Percentiles rank a stretch among this genome's conserved stretches.
phyloP scores from a whole-genome alignment of 2,113 vertebrate genomes.

The Micronycteris hirsuta region DNA sequence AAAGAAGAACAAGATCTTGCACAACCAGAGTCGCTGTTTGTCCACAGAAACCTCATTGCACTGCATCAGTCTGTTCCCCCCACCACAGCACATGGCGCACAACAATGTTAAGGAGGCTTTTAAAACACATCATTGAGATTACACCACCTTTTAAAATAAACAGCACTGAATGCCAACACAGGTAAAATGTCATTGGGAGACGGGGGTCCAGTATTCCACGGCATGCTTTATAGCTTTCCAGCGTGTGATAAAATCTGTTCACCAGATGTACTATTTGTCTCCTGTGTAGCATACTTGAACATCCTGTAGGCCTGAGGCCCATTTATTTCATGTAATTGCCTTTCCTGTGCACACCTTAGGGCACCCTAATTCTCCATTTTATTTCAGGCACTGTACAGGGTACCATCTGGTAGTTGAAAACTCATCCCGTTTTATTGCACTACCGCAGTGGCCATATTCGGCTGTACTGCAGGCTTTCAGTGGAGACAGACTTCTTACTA shows the following conservation, averaged over 20 bases:
- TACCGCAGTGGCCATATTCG: constrained; percentile 77
- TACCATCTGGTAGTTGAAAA: constrained; percentile 95
- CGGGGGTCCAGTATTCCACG: constrained; percentile 79
- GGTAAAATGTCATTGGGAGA: constrained; percentile 86
- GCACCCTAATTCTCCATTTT: constrained; percentile 97
- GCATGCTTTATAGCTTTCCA: constrained; percentile 85
- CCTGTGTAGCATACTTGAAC: constrained; percentile 88
- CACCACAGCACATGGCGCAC: constrained; percentile 73
- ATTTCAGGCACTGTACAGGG: constrained; percentile 97
- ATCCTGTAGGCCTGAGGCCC: constrained; percentile 92
- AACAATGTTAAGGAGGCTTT: constrained; percentile 82
- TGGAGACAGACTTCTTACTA: constrained; percentile 77
- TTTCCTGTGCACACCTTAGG: constrained; percentile 95
- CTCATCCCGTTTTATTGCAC: constrained; percentile 84
- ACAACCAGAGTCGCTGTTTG: constrained; percentile 66
- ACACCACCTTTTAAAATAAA: constrained; percentile 87
- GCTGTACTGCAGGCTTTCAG: constrained; percentile 69
- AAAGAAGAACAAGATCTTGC: constrained; percentile 72
- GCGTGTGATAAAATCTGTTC: constrained; percentile 87
- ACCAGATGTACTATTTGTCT: constrained; percentile 92
- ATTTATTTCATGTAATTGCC: constrained; percentile 99
- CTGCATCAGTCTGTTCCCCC: constrained; percentile 67
- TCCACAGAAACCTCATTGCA: constrained; percentile 64
- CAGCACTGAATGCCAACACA: constrained; percentile 85
- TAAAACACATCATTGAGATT: constrained; percentile 87